Conservation (phyloP, 2,113 vertebrate species). For the Apodemus speciosus region DNA sequence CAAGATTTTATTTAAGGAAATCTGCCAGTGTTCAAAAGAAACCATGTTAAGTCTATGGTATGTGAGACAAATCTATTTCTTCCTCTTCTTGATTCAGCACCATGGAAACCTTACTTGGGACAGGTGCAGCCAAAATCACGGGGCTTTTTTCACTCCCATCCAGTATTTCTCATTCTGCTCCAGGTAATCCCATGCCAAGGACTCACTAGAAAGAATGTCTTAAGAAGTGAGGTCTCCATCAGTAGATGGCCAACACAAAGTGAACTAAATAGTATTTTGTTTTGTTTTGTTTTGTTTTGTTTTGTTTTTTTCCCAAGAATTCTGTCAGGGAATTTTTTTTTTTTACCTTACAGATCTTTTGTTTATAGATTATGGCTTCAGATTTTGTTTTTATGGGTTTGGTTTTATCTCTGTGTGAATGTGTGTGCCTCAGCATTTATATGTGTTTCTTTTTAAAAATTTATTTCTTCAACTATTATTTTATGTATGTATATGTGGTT, state of each 20-base stretch:
- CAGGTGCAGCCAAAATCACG: neutral
- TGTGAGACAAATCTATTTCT: neutral
- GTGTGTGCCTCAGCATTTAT: neutral
- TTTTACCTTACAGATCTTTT: neutral
- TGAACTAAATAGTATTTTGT: neutral
- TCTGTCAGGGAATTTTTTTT: neutral
- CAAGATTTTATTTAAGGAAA: conserved; percentile 20
- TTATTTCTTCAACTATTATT: neutral
- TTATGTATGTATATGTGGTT: neutral
- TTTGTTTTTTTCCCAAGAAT: neutral
- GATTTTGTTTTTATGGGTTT: neutral
- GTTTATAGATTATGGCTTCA: neutral
- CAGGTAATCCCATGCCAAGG: neutral
- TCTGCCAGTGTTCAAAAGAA: conserved; percentile 8
- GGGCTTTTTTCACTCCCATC: neutral
- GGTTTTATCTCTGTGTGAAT: neutral
- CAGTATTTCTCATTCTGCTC: neutral
- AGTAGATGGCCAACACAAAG: neutral
- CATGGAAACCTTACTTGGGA: neutral
- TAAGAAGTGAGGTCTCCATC: neutral
- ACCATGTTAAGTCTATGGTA: neutral
- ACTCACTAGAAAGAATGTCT: neutral
- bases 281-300: neutral
- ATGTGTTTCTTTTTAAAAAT: neutral
- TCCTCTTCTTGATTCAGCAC: neutral